Conservation (phyloP, 2,113 vertebrate genomes). For the Thomomys bottae region DNA sequence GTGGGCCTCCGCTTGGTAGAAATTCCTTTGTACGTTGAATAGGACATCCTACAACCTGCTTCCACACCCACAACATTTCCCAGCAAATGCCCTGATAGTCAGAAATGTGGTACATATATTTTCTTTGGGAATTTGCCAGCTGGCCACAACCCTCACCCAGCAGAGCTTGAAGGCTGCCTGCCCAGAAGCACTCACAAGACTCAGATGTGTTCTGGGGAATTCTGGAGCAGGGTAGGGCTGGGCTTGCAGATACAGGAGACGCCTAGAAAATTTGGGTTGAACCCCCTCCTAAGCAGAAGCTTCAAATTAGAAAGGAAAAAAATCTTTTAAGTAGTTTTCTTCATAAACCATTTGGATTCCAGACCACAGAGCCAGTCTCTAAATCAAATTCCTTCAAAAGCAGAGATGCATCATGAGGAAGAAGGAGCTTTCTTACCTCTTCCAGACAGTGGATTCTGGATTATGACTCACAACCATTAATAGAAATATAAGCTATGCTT, state of each 20-base stretch:
- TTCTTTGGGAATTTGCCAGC: slow-evolving; percentile 3
- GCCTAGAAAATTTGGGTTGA: background rate
- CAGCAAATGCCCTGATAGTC: background rate
- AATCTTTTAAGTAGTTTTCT: background rate
- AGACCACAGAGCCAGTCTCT: background rate
- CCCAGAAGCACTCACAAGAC: background rate
- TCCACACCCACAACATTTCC: slow-evolving; percentile 1
- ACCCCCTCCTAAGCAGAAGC: background rate
- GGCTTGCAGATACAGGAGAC: background rate
- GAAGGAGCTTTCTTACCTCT: background rate
- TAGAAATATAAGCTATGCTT: slow-evolving; percentile 7
- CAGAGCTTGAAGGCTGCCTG: background rate
- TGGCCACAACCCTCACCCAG: background rate
- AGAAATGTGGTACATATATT: slow-evolving; percentile 19
- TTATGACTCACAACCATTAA: background rate
- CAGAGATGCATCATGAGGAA: background rate
- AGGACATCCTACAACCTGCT: background rate
- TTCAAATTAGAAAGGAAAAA: background rate
- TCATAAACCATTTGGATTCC: background rate
- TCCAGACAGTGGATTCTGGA: background rate
- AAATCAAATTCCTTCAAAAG: background rate
- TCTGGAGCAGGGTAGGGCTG: background rate
- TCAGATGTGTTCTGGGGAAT: background rate
- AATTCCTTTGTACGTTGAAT: background rate
- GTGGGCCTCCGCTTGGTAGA: background rate